Base-by-base conservation (phyloP, 1,140 invertebrate species). In the Aphelinus certus region DNA sequence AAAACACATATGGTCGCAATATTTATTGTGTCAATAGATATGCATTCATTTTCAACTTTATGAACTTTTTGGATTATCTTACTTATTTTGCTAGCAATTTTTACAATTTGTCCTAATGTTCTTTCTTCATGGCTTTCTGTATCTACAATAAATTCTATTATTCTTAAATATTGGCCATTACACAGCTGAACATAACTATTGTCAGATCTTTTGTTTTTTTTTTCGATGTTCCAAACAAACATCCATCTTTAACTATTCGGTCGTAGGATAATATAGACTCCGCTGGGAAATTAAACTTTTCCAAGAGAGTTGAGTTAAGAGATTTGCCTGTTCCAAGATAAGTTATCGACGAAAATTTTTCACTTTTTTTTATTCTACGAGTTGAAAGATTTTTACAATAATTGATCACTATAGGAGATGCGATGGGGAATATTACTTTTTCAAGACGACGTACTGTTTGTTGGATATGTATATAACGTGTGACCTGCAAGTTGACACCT, bases 111-210 rank as follows among this genome's bases (percentile, higher is more conserved):
- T 46, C 61, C 45, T 7, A 63, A 47, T 6, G 45, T 63, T 6
- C 7, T 7, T 63, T 63, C 61, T 63, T 63, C n/a, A 9, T 47
- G 4, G n/a, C 7, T 63, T 46, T 63, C 61, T 7, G 42, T 47
- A 10, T 63, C 45, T 7, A 63, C 45, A 42, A 4, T 9, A 68
- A 68, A 68, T 4, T 42, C 56, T 46, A 7, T 42, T 43, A 68
- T 68, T 47, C 10, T 68, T 55, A 56, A 9, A 46, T 45, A 68
- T 57, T 9, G 26, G 10, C 9, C 10, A 49, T 46, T 46, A 6
- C 45, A 69, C n/a, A 53, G 55, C 6, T 3, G 10, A 10, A 46
- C 51, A 53, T 53, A 69, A 48, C 55, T 69, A 51, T 71, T 71
- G 43, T 61, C 42, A 3, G 57, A 62, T 9, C 69, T n/a, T 61